These are phyloP conservation scores for Andricus grossulariae DNA, from an alignment of 1,140 invertebrate species.

Conservation along the genomic window DNA sequence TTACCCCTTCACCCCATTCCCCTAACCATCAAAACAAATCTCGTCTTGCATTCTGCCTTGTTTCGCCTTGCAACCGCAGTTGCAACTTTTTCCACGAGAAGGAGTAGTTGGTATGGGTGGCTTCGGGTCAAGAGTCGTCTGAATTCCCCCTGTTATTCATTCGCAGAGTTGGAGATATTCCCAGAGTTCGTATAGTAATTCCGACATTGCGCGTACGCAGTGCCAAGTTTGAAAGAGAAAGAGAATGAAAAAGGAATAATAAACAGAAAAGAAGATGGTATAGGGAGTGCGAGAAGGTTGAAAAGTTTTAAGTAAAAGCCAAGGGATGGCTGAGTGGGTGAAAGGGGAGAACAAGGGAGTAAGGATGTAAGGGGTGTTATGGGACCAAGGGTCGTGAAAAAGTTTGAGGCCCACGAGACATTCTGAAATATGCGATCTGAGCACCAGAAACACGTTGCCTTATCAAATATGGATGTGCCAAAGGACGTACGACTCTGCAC, in stretches of 20 bases:
- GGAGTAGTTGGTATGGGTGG: constrained; percentile 30
- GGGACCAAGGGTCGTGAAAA: constrained; percentile 33
- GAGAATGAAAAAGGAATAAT: not conserved
- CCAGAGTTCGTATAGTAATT: constrained; percentile 49
- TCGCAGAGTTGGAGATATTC: constrained; percentile 48
- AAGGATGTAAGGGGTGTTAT: constrained; percentile 32
- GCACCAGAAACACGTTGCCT: constrained; percentile 44
- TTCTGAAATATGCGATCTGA: constrained; percentile 31
- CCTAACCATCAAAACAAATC: not conserved
- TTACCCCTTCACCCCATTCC: not conserved
- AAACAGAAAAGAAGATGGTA: constrained; percentile 32
- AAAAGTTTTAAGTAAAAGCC: constrained; percentile 50
- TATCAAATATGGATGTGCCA: constrained; percentile 51
- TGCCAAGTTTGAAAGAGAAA: not conserved
- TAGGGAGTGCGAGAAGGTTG: constrained; percentile 28
- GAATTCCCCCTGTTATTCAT: constrained; percentile 47
- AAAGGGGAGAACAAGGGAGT: constrained; percentile 27
- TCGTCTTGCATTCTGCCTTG: constrained; percentile 8
- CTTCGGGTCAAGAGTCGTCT: constrained; percentile 44
- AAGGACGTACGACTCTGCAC: constrained; percentile 17
- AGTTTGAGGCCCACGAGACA: constrained; percentile 38
- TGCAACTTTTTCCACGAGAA: constrained; percentile 1
- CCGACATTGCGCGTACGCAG: constrained; percentile 27
- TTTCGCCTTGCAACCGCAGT: constrained; percentile 30
- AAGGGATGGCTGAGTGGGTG: constrained; percentile 33